Evolutionary conservation across 2,797 vertebrate species (phyloP).

Genomic region (Pteronotus mesoamericanus): DNA sequence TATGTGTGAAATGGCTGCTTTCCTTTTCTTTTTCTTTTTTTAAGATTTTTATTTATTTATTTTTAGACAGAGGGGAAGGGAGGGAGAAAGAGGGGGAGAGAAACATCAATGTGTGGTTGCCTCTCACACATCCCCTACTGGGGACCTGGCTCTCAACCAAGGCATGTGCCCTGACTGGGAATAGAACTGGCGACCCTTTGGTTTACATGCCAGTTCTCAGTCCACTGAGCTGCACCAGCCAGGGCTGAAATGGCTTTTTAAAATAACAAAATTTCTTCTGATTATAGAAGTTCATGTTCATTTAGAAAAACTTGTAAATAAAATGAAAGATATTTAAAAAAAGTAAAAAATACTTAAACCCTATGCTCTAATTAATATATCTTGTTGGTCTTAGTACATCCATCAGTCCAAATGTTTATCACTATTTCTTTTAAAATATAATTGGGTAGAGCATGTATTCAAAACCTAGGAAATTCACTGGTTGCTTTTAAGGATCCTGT

Average conservation of each 20-base stretch:
- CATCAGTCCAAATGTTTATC: not conserved
- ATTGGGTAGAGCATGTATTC: not conserved
- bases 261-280: not conserved
- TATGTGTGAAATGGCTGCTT: not conserved
- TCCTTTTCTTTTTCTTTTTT: too few relatives aligned
- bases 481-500: not conserved
- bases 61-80: too few relatives aligned
- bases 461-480: not conserved
- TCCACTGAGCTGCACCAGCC: too few relatives aligned
- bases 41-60: too few relatives aligned
- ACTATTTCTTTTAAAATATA: not conserved
- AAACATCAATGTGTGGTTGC: too few relatives aligned
- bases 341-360: not conserved
- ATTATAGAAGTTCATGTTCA: not conserved
- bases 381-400: not conserved
- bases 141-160: too few relatives aligned
- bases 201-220: too few relatives aligned
- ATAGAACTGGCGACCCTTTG: too few relatives aligned
- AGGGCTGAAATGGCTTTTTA: not conserved
- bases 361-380: not conserved
- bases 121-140: too few relatives aligned
- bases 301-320: constrained; percentile 10
- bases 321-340: not conserved
- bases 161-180: too few relatives aligned
- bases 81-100: too few relatives aligned